Evolutionary conservation across 2,888 invertebrate species (phyloP).

Genomic region (Eumacrocentrus americanus): DNA sequence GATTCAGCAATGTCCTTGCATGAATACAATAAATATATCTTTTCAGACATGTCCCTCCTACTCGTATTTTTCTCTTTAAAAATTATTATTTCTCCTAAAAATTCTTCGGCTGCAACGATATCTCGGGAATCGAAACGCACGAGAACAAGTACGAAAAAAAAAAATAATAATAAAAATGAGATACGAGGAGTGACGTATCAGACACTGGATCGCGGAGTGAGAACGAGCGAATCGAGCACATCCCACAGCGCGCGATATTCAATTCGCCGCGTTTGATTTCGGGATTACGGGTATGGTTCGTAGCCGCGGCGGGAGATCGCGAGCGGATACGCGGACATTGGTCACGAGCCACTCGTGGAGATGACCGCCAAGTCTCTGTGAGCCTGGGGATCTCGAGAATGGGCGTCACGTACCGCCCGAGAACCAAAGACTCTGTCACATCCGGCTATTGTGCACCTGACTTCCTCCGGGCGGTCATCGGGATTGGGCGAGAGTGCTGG

Average conservation of each 20-base stretch:
- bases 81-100: not conserved
- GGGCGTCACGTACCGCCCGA: constrained; percentile 77
- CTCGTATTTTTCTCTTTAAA: constrained; percentile 1
- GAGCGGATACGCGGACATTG: constrained; percentile 46
- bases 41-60: not conserved
- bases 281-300: constrained; percentile 40
- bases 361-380: constrained; percentile 53
- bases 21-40: constrained; percentile 14
- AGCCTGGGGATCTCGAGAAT: constrained; percentile 64
- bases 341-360: constrained; percentile 57
- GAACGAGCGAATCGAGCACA: constrained; percentile 25
- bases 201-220: constrained; percentile 13
- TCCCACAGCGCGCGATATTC: constrained; percentile 21
- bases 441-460: constrained; percentile 76
- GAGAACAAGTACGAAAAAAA: constrained; percentile 10
- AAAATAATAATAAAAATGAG: not conserved
- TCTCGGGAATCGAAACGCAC: not conserved
- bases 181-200: not conserved
- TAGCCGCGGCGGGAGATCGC: constrained; percentile 45
- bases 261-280: constrained; percentile 27
- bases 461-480: constrained; percentile 64
- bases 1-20: constrained; percentile 1
- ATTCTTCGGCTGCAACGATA: not conserved
- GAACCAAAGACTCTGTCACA: constrained; percentile 82
- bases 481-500: constrained; percentile 42